Base-by-base conservation (phyloP, 2,113 vertebrate genomes). In the Chlamydotis undulata region DNA sequence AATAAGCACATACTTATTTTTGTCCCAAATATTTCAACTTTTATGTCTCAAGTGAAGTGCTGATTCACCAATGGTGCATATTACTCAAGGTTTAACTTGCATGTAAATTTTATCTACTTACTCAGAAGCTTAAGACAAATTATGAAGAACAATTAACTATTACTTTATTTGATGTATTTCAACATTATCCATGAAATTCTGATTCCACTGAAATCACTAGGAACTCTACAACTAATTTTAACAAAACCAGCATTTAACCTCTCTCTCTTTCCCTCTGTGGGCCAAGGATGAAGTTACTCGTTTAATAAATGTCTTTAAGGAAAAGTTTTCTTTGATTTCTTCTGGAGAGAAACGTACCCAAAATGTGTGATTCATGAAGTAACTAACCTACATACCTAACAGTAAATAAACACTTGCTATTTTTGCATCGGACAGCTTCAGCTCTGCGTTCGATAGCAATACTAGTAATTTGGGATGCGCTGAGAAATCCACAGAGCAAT, bases 401-500 rank as follows among this genome's bases (percentile, higher is more conserved):
- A 53, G 22, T 52, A 78, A 95, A 73, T 45, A 76, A 94, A 83
- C 41, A 24, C 45, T 82, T 56, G 25, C 28, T 68, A 11, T 67
- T 84, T 78, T 71, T 70, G 33, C 55, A 57, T 17, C 14, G 33
- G 12, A 11, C 21, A 84, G 15, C 33, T 92, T 65, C 10, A 22
- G 3, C 17, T 68, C 45, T 60, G 8, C 21, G 23, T 70, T 80
- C 0, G 0, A 10, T 35, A 63, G 23, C 43, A 31, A 45, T 25
- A 14, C 2, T 15, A 60, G 9, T 55, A 84, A 31, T 35, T 84
- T 69, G 37, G 23, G 33, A 33, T 22, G 39, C 7, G 17, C 79
- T 76, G 35, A 64, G 70, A 68, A 75, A 60, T 67, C 45, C 61
- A 23, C 7, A n/a, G 65, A 70, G 23, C 52, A 57, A 53, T 28